Percentiles rank a stretch among this genome's conserved stretches.
phyloP scores from a whole-genome alignment of 2,888 invertebrate species.

The Drosophila cracens region DNA sequence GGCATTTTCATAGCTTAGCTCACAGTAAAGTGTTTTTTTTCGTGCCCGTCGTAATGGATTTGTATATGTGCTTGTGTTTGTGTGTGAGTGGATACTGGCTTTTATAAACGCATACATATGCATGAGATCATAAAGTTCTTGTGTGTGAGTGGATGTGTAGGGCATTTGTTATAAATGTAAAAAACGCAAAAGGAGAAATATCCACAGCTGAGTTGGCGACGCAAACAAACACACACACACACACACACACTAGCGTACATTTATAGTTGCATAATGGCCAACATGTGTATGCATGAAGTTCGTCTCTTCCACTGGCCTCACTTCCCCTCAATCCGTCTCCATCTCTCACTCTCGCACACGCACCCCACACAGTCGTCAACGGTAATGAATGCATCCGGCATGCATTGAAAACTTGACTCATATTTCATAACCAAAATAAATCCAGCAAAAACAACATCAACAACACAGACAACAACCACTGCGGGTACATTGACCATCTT shows the following conservation, averaged over 20 bases:
- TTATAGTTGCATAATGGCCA: constrained; percentile 52
- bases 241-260: constrained; percentile 1
- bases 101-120: constrained; percentile 71
- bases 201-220: constrained; percentile 44
- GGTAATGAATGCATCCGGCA: constrained; percentile 82
- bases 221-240: constrained; percentile 22
- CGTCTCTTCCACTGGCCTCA: constrained; percentile 17
- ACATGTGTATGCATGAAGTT: constrained; percentile 61
- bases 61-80: constrained; percentile 8
- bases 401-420: constrained; percentile 81
- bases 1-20: constrained; percentile 40
- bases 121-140: constrained; percentile 71
- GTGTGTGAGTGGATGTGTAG: constrained; percentile 39
- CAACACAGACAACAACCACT: constrained; percentile 25
- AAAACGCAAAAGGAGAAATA: constrained; percentile 49
- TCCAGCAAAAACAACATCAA: constrained; percentile 14
- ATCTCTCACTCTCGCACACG: not conserved
- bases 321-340: not conserved
- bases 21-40: constrained; percentile 23
- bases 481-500: constrained; percentile 77
- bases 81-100: constrained; percentile 37
- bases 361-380: constrained; percentile 66
- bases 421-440: constrained; percentile 75
- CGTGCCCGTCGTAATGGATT: constrained; percentile 25
- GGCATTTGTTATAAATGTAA: constrained; percentile 74